Base-by-base conservation (phyloP, 2,797 vertebrate species). In the Carcharodon carcharias region DNA sequence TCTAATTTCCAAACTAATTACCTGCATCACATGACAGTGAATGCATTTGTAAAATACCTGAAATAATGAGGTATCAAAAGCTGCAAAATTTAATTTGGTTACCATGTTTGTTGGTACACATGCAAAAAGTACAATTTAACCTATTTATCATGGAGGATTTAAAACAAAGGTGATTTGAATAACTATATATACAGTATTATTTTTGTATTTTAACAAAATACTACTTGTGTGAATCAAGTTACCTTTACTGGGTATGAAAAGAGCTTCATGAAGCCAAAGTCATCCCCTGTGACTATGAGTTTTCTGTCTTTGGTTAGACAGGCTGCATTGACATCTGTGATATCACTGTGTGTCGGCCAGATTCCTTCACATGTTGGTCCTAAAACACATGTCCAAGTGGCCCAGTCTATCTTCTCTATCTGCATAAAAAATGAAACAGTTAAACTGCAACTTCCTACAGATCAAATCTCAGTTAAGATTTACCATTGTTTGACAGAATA, bases 401-500 rank as follows among this genome's bases (percentile, higher is more conserved):
- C 98, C 99, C 99, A 99, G 3, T 99, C 98, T 93, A 99, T 98
- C 97, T 99, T 99, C 97, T 99, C 99, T 95, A 98, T 98, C 99
- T 99, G 97, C 69, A 77, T n/a, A 31, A 95, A 71, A 71, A 71
- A 54, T 45, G 45, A 67, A 89, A 31, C 11, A 45, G 63, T 45
- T 93, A 40, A 65, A 67, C 11, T 85, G 45, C 45, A 85, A 85
- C n/a, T 85, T 85, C n/a, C 58, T 92, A 23, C 23, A 65, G 35
- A 92, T 40, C 77, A 93, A 23, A 40, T 93, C n/a, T 45, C 28
- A 89, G 40, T 65, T n/a, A 65, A 40, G 7, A 65, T 93, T 65
- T 65, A 61, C 3, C 21, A 9, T 40, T 23, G 2, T 65, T 2
- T 21, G 23, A 67, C 91, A 65, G 91, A 93, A 93, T 67, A 93